Base-by-base conservation (phyloP, 2,888 invertebrate species). In the Micoletzkya japonica region DNA sequence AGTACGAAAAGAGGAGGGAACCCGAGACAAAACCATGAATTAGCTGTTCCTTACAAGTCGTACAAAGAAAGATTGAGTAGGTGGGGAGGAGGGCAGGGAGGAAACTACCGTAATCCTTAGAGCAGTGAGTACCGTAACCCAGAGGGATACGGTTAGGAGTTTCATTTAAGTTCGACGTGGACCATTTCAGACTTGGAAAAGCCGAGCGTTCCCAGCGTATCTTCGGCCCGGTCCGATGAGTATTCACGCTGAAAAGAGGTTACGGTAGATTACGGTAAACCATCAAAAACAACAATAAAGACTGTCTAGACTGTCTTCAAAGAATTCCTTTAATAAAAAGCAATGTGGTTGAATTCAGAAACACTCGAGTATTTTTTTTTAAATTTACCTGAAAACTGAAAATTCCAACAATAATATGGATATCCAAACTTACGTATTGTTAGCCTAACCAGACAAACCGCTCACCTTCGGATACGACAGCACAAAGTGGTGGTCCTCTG, bases 151-250 rank as follows among this genome's bases (percentile, higher is more conserved):
- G n/a, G n/a, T n/a, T n/a, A n/a, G n/a, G n/a, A n/a, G n/a, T n/a
- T n/a, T n/a, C n/a, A n/a, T n/a, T n/a, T n/a, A n/a, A n/a, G n/a
- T 49, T 80, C 78, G 10, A 80, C 76, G 59, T 80, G 80, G 26
- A 80, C 71, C 61, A 80, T 64, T 63, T 80, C 80, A 37, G 77
- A 73, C 10, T 70, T 63, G 14, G 73, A 59, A 72, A 80, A 80
- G 0, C 76, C 77, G 50, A 76, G 73, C 17, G 72, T 71, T 14
- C 67, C 60, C 37, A 80, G 74, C 24, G 71, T 77, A 26, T 56
- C 39, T 3, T 71, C 66, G 36, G 67, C 66, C 4, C 71, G 68
- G 4, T 72, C 72, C 7, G 72, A 7, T 26, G 66, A 68, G 71
- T 74, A 80, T n/a, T 73, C 78, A 10, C 80, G 75, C 39, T 71